phyloP scores from a whole-genome alignment of 2,797 vertebrate species.

The Pipistrellus kuhlii region DNA sequence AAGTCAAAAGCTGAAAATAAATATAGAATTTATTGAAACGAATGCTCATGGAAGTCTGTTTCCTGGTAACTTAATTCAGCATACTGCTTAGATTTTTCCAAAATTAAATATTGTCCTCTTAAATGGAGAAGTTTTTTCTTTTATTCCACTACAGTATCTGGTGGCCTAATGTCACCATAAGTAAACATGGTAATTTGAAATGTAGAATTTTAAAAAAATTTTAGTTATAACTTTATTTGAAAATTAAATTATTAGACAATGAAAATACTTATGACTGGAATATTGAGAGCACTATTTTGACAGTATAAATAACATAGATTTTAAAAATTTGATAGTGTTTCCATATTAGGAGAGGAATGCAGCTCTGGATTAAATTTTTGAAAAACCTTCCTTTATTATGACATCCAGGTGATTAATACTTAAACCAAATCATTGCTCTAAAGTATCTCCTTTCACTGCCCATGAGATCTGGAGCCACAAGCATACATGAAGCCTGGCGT shows the following conservation, averaged over 20 bases:
- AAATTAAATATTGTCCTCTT: conserved; percentile 66
- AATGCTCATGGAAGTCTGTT: conserved; percentile 52
- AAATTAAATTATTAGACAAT: conserved; percentile 51
- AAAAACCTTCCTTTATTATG: conserved; percentile 76
- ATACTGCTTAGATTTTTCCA: conserved; percentile 52
- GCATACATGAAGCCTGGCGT: conserved; percentile 46
- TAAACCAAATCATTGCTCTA: conserved; percentile 64
- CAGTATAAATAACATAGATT: conserved; percentile 27
- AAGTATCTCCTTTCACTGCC: conserved; percentile 55
- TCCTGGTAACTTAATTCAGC: conserved; percentile 53
- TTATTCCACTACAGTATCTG: conserved; percentile 17
- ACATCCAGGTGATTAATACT: conserved; percentile 71
- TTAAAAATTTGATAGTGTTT: conserved; percentile 4
- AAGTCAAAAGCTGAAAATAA: conserved; percentile 64
- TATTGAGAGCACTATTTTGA: conserved; percentile 36
- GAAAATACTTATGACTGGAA: conserved; percentile 51
- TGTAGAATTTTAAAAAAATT: neutral
- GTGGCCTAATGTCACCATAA: conserved; percentile 31
- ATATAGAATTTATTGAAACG: conserved; percentile 54
- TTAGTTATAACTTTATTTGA: conserved; percentile 23
- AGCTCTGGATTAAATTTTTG: conserved; percentile 73
- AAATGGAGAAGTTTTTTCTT: conserved; percentile 56
- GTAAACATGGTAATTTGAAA: conserved; percentile 58
- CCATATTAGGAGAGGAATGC: conserved; percentile 62
- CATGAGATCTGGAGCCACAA: conserved; percentile 54